phyloP scores from a whole-genome alignment of 2,888 invertebrate genomes.

The Lacanobia oleracea region DNA sequence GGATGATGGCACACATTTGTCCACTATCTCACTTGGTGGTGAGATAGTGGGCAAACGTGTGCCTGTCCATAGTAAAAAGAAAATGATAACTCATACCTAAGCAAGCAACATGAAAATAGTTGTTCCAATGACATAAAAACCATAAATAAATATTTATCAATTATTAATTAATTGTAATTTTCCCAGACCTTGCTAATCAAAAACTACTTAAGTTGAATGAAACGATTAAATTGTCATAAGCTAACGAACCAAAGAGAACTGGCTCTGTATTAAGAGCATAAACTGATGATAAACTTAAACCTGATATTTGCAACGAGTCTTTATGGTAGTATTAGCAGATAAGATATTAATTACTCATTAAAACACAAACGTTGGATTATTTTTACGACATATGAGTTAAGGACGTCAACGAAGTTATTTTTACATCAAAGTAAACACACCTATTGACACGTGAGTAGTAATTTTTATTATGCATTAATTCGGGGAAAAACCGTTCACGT shows the following conservation, averaged over 20 bases:
- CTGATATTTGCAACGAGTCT: not conserved
- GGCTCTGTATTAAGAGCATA: not conserved
- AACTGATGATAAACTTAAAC: not conserved
- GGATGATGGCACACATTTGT: too few species aligned
- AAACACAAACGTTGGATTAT: slow-evolving; percentile 19
- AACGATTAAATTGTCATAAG: slow-evolving; percentile 30
- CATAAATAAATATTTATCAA: not conserved
- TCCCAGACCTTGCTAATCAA: slow-evolving; percentile 9
- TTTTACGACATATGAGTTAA: slow-evolving; percentile 1
- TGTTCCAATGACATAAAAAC: too few species aligned
- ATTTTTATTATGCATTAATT: not conserved
- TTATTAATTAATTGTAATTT: not conserved
- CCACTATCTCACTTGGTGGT: too few species aligned
- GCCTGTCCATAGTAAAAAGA: too few species aligned
- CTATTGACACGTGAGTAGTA: not conserved
- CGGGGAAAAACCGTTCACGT: slow-evolving; percentile 1
- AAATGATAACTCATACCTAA: too few species aligned
- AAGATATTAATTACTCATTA: slow-evolving; percentile 5
- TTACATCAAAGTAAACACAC: not conserved
- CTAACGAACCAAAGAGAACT: not conserved
- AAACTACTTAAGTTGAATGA: slow-evolving; percentile 2
- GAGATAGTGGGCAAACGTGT: too few species aligned
- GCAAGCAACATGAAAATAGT: too few species aligned
- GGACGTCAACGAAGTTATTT: not conserved
- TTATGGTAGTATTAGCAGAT: slow-evolving; percentile 9